Percentiles rank a stretch among this genome's conserved stretches.
Conservation (phyloP, 2,888 invertebrate species). For the Watsonalla binaria region DNA sequence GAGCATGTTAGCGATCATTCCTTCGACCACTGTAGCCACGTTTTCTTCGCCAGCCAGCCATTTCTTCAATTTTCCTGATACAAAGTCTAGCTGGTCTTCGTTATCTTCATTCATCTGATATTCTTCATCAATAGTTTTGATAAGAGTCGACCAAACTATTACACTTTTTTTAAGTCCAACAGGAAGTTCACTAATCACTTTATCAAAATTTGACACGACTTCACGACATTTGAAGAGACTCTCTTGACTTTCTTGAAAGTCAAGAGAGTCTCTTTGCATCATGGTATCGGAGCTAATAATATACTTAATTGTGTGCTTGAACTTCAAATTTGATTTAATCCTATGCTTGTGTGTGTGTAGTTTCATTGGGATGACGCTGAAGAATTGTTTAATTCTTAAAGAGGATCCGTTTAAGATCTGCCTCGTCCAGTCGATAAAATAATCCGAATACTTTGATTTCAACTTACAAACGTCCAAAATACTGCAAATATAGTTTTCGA, state of each 20-base stretch:
- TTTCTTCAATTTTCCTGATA: constrained; percentile 15
- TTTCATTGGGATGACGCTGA: constrained; percentile 21
- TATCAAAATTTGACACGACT: constrained; percentile 31
- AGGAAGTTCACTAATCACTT: constrained; percentile 23
- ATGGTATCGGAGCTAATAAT: constrained; percentile 20
- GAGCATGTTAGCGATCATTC: constrained; percentile 35
- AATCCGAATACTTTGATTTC: constrained; percentile 34
- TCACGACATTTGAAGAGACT: too few relatives aligned
- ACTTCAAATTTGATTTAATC: constrained; percentile 30
- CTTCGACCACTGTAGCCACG: constrained; percentile 16
- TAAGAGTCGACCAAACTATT: constrained; percentile 24
- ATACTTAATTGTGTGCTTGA: constrained; percentile 29
- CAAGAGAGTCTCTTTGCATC: constrained; percentile 38
- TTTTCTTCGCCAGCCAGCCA: not conserved
- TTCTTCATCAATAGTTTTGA: constrained; percentile 30
- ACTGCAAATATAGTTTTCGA: constrained; percentile 35
- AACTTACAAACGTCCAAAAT: constrained; percentile 36
- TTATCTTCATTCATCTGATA: constrained; percentile 35
- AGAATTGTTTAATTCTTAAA: constrained; percentile 26
- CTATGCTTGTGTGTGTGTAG: constrained; percentile 26
- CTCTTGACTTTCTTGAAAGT: too few relatives aligned
- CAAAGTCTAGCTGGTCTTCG: constrained; percentile 23
- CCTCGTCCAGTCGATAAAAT: constrained; percentile 37
- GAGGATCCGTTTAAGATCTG: constrained; percentile 24
- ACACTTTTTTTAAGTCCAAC: constrained; percentile 23